These are phyloP conservation scores for Belonocnema kinseyi DNA, from an alignment of 1,140 invertebrate species.

Conservation along the genomic window DNA sequence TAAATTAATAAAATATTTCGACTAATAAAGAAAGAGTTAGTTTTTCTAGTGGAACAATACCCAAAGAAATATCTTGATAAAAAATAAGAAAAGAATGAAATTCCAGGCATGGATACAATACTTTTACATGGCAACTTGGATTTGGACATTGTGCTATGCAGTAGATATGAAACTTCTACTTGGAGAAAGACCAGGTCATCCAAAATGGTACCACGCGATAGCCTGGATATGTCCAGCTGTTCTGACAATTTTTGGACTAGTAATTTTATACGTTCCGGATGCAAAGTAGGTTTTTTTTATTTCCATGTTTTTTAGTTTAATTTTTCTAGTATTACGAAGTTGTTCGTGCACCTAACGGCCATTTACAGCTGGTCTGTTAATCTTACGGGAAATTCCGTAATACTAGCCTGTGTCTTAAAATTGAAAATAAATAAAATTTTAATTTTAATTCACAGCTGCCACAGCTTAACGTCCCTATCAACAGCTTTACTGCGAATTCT, in stretches of 20 bases:
- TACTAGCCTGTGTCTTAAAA: too few species aligned
- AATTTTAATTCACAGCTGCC: constrained; percentile 78
- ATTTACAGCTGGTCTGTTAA: too few species aligned
- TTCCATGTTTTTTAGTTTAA: constrained; percentile 31
- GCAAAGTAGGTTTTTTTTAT: constrained; percentile 80
- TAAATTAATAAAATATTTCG: too few species aligned
- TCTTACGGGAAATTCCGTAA: too few species aligned
- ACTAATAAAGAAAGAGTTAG: too few species aligned
- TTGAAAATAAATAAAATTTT: constrained; percentile 3
- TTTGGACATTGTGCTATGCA: constrained; percentile 90
- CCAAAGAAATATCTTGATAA: too few species aligned
- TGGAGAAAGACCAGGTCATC: constrained; percentile 78
- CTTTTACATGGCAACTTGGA: constrained; percentile 89
- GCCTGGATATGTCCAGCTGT: constrained; percentile 84
- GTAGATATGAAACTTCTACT: constrained; percentile 85
- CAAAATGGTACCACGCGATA: constrained; percentile 80
- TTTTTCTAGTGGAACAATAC: too few species aligned
- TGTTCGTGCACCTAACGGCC: too few species aligned
- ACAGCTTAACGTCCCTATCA: constrained; percentile 78
- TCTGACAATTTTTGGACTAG: constrained; percentile 81
- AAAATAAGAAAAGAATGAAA: constrained; percentile 3
- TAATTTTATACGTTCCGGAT: constrained; percentile 85
- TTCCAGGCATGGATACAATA: constrained; percentile 89
- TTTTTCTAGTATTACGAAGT: background rate
- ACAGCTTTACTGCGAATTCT: constrained; percentile 81